These are phyloP conservation scores for Geodia barretti DNA, from an alignment of 37 sponge, comb jelly and placozoan genomes.

Conservation along the genomic window DNA sequence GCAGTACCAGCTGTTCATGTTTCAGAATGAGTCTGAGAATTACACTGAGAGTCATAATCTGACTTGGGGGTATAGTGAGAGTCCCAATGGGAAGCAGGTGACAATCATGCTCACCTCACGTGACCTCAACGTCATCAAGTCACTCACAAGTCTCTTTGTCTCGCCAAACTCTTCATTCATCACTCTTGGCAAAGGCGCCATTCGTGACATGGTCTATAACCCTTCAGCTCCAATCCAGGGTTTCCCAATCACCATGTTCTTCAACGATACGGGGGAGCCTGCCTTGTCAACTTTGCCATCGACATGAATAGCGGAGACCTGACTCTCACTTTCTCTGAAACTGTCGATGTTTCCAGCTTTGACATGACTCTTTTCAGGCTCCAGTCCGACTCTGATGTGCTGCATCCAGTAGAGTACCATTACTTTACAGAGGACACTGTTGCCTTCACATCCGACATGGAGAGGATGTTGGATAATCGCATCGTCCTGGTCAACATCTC, in stretches of 20 bases:
- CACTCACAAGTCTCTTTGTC: slow-evolving; percentile 60
- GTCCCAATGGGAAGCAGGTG: slow-evolving; percentile 71
- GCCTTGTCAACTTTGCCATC: slow-evolving; percentile 65
- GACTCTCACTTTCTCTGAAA: slow-evolving; percentile 83
- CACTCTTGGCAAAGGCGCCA: slow-evolving; percentile 54
- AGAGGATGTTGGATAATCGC: slow-evolving; percentile 76
- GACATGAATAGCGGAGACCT: slow-evolving; percentile 83
- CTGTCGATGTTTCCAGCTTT: slow-evolving; percentile 81
- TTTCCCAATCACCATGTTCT: slow-evolving; percentile 49
- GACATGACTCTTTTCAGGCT: slow-evolving; percentile 55
- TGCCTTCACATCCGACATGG: slow-evolving; percentile 55
- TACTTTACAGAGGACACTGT: slow-evolving; percentile 35
- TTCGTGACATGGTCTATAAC: slow-evolving; percentile 84
- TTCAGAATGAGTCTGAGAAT: slow-evolving; percentile 57
- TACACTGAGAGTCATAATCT: slow-evolving; percentile 62
- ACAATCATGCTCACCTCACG: slow-evolving; percentile 41
- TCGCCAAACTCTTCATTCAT: slow-evolving; percentile 61
- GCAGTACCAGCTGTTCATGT: slow-evolving; percentile 27
- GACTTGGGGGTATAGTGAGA: slow-evolving; percentile 40
- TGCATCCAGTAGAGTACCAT: slow-evolving; percentile 58
- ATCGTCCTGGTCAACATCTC: slow-evolving; percentile 69
- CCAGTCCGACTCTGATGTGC: slow-evolving; percentile 71
- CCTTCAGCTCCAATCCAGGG: slow-evolving; percentile 61
- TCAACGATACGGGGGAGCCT: slow-evolving; percentile 66
- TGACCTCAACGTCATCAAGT: slow-evolving; percentile 86